Evolutionary conservation across 2,888 invertebrate species (phyloP), one percentile per base, ranked within the genome.

Genomic region (Lacanobia wlatinum): DNA sequence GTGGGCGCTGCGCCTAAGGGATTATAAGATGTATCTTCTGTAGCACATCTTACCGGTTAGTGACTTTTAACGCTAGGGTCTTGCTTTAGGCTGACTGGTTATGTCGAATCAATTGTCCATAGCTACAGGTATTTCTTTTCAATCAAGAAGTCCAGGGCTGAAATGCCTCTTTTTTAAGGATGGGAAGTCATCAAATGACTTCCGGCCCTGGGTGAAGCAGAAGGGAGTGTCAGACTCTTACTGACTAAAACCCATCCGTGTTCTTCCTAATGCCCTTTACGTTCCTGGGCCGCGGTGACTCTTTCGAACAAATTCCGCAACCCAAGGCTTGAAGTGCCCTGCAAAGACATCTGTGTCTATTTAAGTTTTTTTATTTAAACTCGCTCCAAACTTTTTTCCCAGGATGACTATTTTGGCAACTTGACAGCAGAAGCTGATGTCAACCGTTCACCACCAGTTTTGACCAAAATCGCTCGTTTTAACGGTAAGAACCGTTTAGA

Each of bases 321-420:
- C 28, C 4, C 3, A 10, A 21, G 10, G n/a, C 21, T 21, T 10
- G 21, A 50, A n/a, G n/a, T 50, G 50, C 10, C 10, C n/a, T 55
- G 28, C 43, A 43, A 53, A 53, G 12, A 23, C 28, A 28, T 28
- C 28, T 28, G 28, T 28, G 28, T 28, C 28, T 28, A 28, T 28
- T 28, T 28, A 28, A 2, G 28, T 28, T 28, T 28, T 28, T 21
- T 4, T 18, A n/a, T 34, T 34, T n/a, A 56, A 6, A 8, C 43
- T 46, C 28, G 12, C 12, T 40, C 52, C 9, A 28, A 28, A 28
- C 28, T 56, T 21, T 77, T 46, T 70, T 90, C 90, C 10, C 88
- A 96, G 96, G 93, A 95, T 63, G 81, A 91, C 63, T 96, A 95
- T 78, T 96, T 95, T 71, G 93, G 84, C 0, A 94, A 94, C 46